Evolutionary conservation across 1,140 invertebrate species (phyloP).

Genomic region (Drosophila burlai): DNA sequence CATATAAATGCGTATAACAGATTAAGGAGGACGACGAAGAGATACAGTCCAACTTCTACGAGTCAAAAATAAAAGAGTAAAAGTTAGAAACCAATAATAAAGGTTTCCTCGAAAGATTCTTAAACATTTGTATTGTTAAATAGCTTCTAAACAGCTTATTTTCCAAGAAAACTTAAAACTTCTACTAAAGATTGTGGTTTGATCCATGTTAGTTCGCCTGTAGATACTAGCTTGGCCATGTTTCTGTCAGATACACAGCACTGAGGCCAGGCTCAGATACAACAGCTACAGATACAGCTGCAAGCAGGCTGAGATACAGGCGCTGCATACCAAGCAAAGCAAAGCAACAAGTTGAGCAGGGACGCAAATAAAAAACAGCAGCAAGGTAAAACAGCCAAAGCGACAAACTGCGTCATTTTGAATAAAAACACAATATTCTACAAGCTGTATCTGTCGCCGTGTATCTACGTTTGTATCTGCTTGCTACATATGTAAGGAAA

Average conservation of each 20-base stretch:
- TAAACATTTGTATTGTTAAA: neutral
- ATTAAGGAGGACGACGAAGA: slow-evolving; percentile 9
- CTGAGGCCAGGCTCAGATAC: slow-evolving; percentile 8
- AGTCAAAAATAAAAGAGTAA: neutral
- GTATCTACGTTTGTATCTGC: slow-evolving; percentile 31
- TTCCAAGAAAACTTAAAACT: too few species aligned
- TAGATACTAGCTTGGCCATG: slow-evolving; percentile 44
- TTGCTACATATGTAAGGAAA: slow-evolving; percentile 32
- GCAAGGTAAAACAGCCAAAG: slow-evolving; percentile 44
- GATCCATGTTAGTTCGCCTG: slow-evolving; percentile 19
- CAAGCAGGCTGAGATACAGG: slow-evolving; percentile 44
- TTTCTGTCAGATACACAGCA: slow-evolving; percentile 56
- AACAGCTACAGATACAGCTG: slow-evolving; percentile 28
- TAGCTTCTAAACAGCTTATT: neutral
- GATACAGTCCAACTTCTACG: slow-evolving; percentile 20
- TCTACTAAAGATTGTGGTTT: neutral
- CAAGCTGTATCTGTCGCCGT: slow-evolving; percentile 31
- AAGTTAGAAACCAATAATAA: neutral
- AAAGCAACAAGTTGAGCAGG: slow-evolving; percentile 71
- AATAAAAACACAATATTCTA: slow-evolving; percentile 45
- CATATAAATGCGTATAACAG: slow-evolving; percentile 78
- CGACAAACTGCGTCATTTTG: slow-evolving; percentile 74
- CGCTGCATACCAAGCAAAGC: slow-evolving; percentile 57
- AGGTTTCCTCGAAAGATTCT: neutral
- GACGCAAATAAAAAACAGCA: slow-evolving; percentile 13